phyloP scores from a whole-genome alignment of 2,888 invertebrate genomes.

The Schrankia costaestrigalis region DNA sequence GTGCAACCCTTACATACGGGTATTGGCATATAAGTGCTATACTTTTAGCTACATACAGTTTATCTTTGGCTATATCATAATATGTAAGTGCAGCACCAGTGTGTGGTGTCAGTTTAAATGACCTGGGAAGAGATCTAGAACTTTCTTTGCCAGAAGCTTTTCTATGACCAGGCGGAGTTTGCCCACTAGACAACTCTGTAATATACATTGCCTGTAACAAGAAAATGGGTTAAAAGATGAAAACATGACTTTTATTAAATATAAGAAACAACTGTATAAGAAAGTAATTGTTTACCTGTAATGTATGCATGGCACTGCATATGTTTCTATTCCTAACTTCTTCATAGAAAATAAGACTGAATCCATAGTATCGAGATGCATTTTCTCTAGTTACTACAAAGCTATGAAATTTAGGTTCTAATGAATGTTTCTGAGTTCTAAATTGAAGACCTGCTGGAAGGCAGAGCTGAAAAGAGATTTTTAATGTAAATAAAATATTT shows the following conservation, averaged over 20 bases:
- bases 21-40: constrained; percentile 95
- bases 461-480: constrained; percentile 87
- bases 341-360: constrained; percentile 97
- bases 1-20: constrained; percentile 93
- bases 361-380: constrained; percentile 96
- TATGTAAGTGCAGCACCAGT: constrained; percentile 90
- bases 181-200: constrained; percentile 92
- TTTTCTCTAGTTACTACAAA: constrained; percentile 98
- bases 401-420: constrained; percentile 95
- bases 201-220: constrained; percentile 90
- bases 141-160: constrained; percentile 83
- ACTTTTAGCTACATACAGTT: constrained; percentile 96
- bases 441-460: constrained; percentile 97
- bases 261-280: too few relatives aligned
- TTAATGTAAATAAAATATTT: neutral
- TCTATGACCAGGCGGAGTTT: constrained; percentile 83
- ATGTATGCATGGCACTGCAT: constrained; percentile 96
- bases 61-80: constrained; percentile 96
- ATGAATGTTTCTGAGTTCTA: constrained; percentile 94
- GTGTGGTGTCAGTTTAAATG: constrained; percentile 91
- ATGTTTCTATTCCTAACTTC: constrained; percentile 96
- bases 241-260: neutral
- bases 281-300: constrained; percentile 91
- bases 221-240: too few relatives aligned
- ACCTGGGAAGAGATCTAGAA: constrained; percentile 92